Percentiles rank a stretch among this genome's conserved stretches.
phyloP scores from a whole-genome alignment of 1,140 invertebrate genomes.

The Prorops nasuta region DNA sequence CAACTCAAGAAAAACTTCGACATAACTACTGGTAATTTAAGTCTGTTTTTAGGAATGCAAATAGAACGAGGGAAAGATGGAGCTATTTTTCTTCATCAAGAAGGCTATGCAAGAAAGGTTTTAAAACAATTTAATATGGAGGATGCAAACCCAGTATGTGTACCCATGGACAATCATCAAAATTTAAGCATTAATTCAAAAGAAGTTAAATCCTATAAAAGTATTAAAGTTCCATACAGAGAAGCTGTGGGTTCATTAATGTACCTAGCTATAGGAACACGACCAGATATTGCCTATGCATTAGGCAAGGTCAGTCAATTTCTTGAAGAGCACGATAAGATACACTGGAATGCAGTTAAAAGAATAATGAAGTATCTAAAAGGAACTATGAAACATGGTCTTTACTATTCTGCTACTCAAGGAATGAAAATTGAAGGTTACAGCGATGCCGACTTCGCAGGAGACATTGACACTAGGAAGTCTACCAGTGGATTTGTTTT shows the following conservation, averaged over 20 bases:
- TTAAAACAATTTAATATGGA: constrained; percentile 10
- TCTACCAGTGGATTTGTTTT: constrained; percentile 39
- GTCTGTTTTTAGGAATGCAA: neutral
- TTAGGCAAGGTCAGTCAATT: constrained; percentile 22
- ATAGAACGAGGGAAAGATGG: neutral
- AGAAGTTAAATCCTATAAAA: neutral
- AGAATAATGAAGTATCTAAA: constrained; percentile 32
- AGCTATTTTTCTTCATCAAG: neutral
- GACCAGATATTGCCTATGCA: constrained; percentile 40
- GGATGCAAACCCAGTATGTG: neutral
- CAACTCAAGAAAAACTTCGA: neutral
- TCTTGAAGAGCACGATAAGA: constrained; percentile 14
- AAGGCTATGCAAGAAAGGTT: constrained; percentile 10
- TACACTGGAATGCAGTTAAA: constrained; percentile 28
- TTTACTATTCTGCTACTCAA: neutral
- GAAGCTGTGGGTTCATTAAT: constrained; percentile 17
- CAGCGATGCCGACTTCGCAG: constrained; percentile 36
- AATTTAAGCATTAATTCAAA: neutral
- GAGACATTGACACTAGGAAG: constrained; percentile 26
- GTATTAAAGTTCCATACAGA: neutral
- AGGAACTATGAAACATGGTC: constrained; percentile 14
- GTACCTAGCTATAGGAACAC: constrained; percentile 33
- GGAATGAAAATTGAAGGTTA: constrained; percentile 3
- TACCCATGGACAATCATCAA: neutral
- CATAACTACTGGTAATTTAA: neutral